phyloP scores from a whole-genome alignment of 2,888 invertebrate species.

The Macrosiphum euphorbiae region DNA sequence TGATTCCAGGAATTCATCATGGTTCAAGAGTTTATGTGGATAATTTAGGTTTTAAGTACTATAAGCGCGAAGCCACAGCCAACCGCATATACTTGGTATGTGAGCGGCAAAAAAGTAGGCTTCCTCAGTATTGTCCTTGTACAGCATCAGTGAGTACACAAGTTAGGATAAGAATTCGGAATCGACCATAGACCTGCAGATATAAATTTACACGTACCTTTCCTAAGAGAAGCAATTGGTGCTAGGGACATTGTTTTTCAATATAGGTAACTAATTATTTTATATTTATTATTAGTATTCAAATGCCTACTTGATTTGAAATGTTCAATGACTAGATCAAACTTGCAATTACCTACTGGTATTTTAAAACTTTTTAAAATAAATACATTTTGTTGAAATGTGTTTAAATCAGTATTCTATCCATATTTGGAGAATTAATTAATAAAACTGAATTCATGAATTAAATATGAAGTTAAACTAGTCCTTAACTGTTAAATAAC shows the following conservation, averaged over 20 bases:
- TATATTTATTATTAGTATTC: no score
- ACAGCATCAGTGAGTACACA: background rate
- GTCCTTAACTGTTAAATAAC: no score
- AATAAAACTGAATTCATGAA: no score
- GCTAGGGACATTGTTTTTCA: background rate
- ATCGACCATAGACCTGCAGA: background rate
- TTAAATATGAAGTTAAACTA: no score
- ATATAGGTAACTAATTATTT: no score
- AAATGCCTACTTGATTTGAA: no score
- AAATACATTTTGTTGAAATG: no score
- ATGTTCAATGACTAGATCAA: no score
- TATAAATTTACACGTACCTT: background rate
- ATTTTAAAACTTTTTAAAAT: no score
- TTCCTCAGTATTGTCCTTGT: background rate
- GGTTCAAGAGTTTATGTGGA: background rate
- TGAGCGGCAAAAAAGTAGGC: background rate
- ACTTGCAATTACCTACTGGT: no score
- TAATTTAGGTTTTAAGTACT: conserved; percentile 9
- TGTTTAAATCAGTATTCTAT: no score
- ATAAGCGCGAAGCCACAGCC: background rate
- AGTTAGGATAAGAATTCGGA: background rate
- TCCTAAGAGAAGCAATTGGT: background rate
- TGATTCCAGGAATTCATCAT: background rate
- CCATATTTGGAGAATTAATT: no score
- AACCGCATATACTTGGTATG: background rate